Conservation (phyloP, 2,888 invertebrate genomes). For the Pterostichus madidus region DNA sequence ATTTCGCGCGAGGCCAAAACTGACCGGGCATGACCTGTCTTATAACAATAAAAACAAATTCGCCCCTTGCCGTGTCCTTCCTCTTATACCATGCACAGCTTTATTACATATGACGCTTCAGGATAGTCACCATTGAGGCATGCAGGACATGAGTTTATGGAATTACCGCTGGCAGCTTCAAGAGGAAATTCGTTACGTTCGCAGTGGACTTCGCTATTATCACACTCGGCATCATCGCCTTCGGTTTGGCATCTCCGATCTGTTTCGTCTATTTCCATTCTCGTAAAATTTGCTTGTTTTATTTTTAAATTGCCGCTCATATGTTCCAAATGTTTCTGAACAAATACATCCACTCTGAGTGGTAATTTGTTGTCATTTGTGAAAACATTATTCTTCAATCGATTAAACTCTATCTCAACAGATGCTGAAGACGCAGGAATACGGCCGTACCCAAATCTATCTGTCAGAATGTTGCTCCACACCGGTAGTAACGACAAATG, state of each 20-base stretch:
- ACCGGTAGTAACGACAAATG: slow-evolving; percentile 35
- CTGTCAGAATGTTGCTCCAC: slow-evolving; percentile 9
- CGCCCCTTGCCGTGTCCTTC: slow-evolving; percentile 30
- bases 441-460: slow-evolving; percentile 31
- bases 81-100: background rate
- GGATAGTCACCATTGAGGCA: background rate
- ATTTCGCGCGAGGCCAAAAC: slow-evolving; percentile 26
- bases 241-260: slow-evolving; percentile 4
- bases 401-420: slow-evolving; percentile 23
- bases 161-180: background rate
- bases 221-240: slow-evolving; percentile 1
- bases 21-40: slow-evolving; percentile 23
- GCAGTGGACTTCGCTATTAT: background rate
- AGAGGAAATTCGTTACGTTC: slow-evolving; percentile 13
- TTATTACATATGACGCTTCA: background rate
- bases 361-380: slow-evolving; percentile 39
- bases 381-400: slow-evolving; percentile 20
- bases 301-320: slow-evolving; percentile 35
- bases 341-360: slow-evolving; percentile 41
- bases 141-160: background rate
- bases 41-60: slow-evolving; percentile 17
- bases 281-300: background rate
- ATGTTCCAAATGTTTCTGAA: slow-evolving; percentile 41
- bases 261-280: slow-evolving; percentile 21
- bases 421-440: slow-evolving; percentile 40